Evolutionary conservation across 2,888 invertebrate genomes (phyloP), one percentile per base, ranked within the genome.

Genomic region (Ametastegia equiseti): DNA sequence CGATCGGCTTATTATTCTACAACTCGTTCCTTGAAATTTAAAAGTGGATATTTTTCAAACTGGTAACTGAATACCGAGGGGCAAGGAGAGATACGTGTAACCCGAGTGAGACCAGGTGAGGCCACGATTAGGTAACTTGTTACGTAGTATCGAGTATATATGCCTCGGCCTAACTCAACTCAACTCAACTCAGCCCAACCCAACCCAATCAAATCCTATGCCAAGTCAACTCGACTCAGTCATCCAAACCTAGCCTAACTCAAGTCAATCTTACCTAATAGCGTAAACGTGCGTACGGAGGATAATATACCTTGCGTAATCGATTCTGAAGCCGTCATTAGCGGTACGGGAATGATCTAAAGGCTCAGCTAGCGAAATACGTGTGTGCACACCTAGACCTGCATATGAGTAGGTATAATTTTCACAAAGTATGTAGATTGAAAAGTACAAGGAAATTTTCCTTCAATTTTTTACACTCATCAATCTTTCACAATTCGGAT

Each of bases 61-160:
- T 30, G 45, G 77, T 78, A 81, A 78, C 77, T 65, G 30, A 78
- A 77, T 81, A 77, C 60, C 19, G 36, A 11, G 19, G 50, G 79
- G 83, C 80, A 83, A 81, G n/a, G 57, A 54, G 54, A 75, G 50
- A 75, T 19, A 9, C 47, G 78, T 63, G 78, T 45, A 60, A 78
- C 63, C n/a, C 67, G 63, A 81, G 80, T 69, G 81, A 50, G 45
- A 69, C 65, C 45, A 65, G 63, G 81, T 33, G 65, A 81, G 81
- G 83, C 83, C 83, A 81, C 84, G 84, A 87, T 86, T 87, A 87
- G 85, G 87, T 87, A 87, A 88, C 84, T 84, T 67, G 86, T 87
- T 87, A 85, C 88, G 86, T 84, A 85, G 83, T n/a, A n/a, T n/a
- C 81, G 81, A 73, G 69, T 80, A n/a, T n/a, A n/a, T n/a, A 81